Evolutionary conservation across 2,888 invertebrate species (phyloP), one percentile per base, ranked within the genome.

Genomic region (Parnassius apollo): DNA sequence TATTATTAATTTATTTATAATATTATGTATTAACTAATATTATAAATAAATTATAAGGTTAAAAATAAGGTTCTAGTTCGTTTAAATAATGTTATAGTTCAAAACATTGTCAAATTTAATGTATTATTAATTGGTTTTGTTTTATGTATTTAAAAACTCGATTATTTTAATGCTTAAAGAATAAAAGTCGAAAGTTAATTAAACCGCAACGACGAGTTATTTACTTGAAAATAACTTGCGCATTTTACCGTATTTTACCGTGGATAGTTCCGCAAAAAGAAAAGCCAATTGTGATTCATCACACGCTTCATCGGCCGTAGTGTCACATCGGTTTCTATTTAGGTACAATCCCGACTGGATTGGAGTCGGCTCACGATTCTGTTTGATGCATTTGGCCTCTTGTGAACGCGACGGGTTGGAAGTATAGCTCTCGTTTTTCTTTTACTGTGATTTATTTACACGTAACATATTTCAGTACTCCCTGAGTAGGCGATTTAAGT

Each of bases 331-430:
- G 46, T 46, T 59, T 54, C 59, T 53, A 13, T 59, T 59, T 48
- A 53, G 46, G 53, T 48, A 56, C 67, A 65, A 62, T 67, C 68
- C 63, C 69, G 69, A 59, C 63, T 68, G 66, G 65, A 67, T 71
- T 65, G 69, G 66, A 76, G 75, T 71, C 72, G 61, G 65, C 72
- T 73, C 73, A 71, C 69, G 73, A 71, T 69, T 72, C 67, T 69
- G 67, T 69, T 62, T 81, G 80, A 81, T 76, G 75, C 72, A 81
- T 80, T 69, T 73, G 66, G 66, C 66, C 67, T 61, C 66, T 64
- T 56, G 61, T 63, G 66, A 66, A 66, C 64, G 69, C 68, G 65
- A 66, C 61, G 65, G 67, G 67, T 68, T 70, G 69, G 68, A 71
- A 72, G 70, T 71, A 72, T 66, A 66, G 68, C 69, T 66, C 70